Conservation (phyloP, 2,113 vertebrate species). For the Muntiacus reevesi region DNA sequence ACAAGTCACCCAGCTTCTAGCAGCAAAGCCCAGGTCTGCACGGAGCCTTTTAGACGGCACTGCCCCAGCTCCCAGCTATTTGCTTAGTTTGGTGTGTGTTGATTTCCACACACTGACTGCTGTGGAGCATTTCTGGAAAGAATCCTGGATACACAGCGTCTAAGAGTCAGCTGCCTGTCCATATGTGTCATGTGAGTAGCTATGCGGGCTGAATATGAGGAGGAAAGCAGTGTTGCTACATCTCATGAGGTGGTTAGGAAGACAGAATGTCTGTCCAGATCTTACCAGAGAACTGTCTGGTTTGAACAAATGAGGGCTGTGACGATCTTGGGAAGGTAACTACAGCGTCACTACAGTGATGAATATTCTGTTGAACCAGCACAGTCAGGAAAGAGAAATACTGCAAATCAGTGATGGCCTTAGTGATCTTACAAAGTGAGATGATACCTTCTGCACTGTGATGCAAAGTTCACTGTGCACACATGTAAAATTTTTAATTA, state of each 20-base stretch:
- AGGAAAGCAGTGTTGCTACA: not conserved
- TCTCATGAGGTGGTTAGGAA: not conserved
- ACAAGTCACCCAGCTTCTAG: not conserved
- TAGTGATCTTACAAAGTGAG: not conserved
- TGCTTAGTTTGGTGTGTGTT: not conserved
- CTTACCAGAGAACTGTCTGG: not conserved
- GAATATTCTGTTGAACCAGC: not conserved
- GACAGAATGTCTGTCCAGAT: not conserved
- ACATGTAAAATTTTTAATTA: rapidly evolving
- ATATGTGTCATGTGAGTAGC: not conserved
- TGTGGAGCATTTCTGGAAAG: not conserved
- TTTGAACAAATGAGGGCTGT: conserved; percentile 4
- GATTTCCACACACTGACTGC: not conserved
- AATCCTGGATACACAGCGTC: not conserved
- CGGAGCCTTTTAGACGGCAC: not conserved
- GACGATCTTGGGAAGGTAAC: not conserved
- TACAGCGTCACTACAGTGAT: not conserved
- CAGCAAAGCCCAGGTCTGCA: not conserved
- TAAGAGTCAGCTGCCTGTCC: not conserved
- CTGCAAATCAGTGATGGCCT: not conserved
- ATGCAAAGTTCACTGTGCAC: not conserved
- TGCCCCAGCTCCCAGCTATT: not conserved
- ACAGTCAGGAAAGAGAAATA: not conserved
- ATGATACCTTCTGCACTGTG: not conserved
- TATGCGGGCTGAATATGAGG: not conserved